Evolutionary conservation across 2,888 invertebrate species (phyloP).

Genomic region (Alviniconcha strummeri): DNA sequence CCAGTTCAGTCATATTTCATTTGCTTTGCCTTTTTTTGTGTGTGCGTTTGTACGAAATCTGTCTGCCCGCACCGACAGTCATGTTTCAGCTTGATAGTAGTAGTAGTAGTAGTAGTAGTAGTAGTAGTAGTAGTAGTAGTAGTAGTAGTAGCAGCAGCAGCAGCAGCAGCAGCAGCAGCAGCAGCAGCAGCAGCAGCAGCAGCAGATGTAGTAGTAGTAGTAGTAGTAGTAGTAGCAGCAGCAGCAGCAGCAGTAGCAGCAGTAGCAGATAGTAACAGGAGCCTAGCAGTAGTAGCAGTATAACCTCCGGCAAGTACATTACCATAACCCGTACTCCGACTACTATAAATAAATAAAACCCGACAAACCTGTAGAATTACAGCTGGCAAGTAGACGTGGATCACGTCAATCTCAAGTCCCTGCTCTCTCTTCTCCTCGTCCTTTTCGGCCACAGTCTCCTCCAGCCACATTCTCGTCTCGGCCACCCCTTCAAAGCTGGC

Average conservation of each 20-base stretch:
- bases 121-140: conserved; percentile 23
- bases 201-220: conserved; percentile 4
- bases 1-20: too few relatives aligned
- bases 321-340: too few relatives aligned
- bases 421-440: conserved; percentile 32
- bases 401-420: conserved; percentile 32
- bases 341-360: too few relatives aligned
- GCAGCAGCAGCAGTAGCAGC: conserved; percentile 28
- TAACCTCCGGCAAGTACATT: too few relatives aligned
- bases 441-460: conserved; percentile 22
- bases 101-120: conserved; percentile 27
- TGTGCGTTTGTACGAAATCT: neutral
- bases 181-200: neutral
- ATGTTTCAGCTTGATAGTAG: neutral
- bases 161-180: conserved; percentile 30
- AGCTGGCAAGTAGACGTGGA: conserved; percentile 46
- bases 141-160: conserved; percentile 28
- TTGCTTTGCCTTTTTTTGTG: too few relatives aligned
- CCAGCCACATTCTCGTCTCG: conserved; percentile 23
- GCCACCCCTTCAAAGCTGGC: conserved; percentile 24
- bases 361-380: conserved; percentile 44
- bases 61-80: too few relatives aligned
- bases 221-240: conserved; percentile 33
- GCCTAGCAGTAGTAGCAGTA: neutral
- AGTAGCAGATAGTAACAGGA: conserved; percentile 1